These are phyloP conservation scores for Archips crataeganus DNA, from an alignment of 2,888 invertebrate genomes.

Conservation along the genomic window DNA sequence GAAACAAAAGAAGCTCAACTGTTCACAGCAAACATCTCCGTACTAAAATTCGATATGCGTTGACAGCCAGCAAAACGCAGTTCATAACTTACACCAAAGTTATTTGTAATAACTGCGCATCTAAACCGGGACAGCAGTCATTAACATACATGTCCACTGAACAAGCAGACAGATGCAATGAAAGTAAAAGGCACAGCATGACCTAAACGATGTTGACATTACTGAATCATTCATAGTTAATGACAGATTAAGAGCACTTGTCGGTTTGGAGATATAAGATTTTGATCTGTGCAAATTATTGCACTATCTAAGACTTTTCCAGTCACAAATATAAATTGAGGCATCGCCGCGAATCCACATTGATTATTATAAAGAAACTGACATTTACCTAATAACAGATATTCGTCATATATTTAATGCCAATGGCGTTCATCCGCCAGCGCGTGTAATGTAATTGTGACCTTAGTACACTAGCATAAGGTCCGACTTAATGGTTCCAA, in stretches of 20 bases:
- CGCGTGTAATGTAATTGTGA: no score
- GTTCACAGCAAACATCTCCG: neutral
- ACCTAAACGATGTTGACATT: slow-evolving; percentile 40
- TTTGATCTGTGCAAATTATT: neutral
- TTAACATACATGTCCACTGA: slow-evolving; percentile 27
- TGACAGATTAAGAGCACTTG: slow-evolving; percentile 35
- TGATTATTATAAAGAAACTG: no score
- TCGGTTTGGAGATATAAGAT: slow-evolving; percentile 1
- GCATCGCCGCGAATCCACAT: no score
- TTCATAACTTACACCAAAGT: slow-evolving; percentile 25
- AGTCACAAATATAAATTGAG: no score
- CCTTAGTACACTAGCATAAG: no score
- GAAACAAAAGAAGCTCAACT: neutral
- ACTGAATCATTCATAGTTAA: slow-evolving; percentile 36
- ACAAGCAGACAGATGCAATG: slow-evolving; percentile 26
- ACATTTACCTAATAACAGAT: no score
- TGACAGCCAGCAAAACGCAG: slow-evolving; percentile 21
- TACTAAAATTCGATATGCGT: slow-evolving; percentile 6
- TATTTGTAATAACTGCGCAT: slow-evolving; percentile 40
- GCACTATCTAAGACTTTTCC: neutral
- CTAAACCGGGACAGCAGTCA: slow-evolving; percentile 36
- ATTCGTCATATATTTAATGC: no score
- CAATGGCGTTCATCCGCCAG: no score
- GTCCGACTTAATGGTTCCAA: no score
- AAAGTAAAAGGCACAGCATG: slow-evolving; percentile 22